Evolutionary conservation across 1,140 invertebrate species (phyloP).

Genomic region (Drosophila tropicalis): DNA sequence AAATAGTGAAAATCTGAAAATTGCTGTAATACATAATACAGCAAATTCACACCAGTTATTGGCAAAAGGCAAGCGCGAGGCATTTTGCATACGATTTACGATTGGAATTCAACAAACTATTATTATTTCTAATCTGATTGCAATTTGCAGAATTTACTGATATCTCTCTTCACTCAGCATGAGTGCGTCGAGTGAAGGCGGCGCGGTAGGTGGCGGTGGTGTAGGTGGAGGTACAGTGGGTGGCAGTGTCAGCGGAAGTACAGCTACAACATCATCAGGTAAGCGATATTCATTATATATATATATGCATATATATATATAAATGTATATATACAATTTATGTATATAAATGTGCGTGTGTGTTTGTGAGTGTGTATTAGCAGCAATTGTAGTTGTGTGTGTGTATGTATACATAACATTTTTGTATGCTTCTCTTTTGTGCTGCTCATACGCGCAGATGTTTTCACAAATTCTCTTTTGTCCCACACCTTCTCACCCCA

Average conservation of each 20-base stretch:
- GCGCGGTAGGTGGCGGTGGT: conserved; percentile 37
- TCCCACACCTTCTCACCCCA: conserved; percentile 50
- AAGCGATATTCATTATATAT: conserved; percentile 44
- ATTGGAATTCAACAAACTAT: neutral
- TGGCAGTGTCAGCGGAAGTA: conserved; percentile 57
- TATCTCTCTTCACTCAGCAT: conserved; percentile 57
- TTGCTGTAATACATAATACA: neutral
- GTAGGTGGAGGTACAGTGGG: conserved; percentile 53
- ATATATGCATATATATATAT: conserved; percentile 43
- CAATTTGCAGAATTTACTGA: conserved; percentile 51
- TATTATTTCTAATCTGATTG: conserved; percentile 2
- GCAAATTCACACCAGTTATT: neutral
- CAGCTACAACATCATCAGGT: conserved; percentile 70
- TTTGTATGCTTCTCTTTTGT: conserved; percentile 61
- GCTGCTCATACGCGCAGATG: conserved; percentile 67
- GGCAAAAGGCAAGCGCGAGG: conserved; percentile 45
- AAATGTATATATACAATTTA: conserved; percentile 19
- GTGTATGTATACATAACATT: conserved; percentile 70
- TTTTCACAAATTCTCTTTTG: conserved; percentile 64
- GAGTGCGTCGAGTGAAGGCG: conserved; percentile 75
- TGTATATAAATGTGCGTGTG: conserved; percentile 14
- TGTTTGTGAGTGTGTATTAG: conserved; percentile 39
- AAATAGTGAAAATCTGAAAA: conserved; percentile 3
- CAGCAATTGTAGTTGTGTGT: conserved; percentile 36
- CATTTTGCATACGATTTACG: neutral